phyloP scores from a whole-genome alignment of 2,888 invertebrate genomes.

The Tethea ocularis region DNA sequence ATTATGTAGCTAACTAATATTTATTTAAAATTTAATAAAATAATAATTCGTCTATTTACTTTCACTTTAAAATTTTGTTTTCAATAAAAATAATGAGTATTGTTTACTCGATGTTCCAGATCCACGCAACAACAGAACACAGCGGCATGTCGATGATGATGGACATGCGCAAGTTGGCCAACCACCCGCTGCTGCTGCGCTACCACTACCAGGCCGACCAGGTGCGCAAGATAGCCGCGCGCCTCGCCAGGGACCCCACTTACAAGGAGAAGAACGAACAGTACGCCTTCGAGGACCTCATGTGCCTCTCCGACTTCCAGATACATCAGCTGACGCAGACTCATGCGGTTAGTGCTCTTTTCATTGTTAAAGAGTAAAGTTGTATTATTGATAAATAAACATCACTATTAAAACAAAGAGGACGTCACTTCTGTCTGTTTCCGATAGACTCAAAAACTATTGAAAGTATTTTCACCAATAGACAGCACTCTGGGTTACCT shows the following conservation, averaged over 20 bases:
- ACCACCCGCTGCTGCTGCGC: conserved; percentile 95
- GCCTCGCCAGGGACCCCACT: conserved; percentile 85
- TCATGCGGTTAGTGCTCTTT: conserved; percentile 79
- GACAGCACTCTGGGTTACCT: too few relatives aligned
- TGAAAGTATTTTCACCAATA: too few relatives aligned
- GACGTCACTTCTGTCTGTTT: too few relatives aligned
- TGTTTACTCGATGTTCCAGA: conserved; percentile 47
- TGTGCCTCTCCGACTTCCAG: conserved; percentile 96
- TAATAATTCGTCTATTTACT: too few relatives aligned
- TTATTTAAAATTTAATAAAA: too few relatives aligned
- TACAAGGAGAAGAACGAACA: conserved; percentile 91
- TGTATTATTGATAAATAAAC: too few relatives aligned
- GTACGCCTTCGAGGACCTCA: conserved; percentile 93
- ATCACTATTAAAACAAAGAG: too few relatives aligned
- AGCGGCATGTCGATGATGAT: conserved; percentile 93
- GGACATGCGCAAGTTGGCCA: conserved; percentile 96
- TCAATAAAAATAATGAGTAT: too few relatives aligned
- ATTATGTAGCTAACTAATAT: too few relatives aligned
- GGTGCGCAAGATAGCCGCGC: conserved; percentile 86
- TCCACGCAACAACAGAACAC: conserved; percentile 81
- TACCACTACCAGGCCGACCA: conserved; percentile 87
- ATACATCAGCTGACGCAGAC: conserved; percentile 90
- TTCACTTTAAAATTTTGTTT: too few relatives aligned
- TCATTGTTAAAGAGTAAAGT: too few relatives aligned
- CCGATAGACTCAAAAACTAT: too few relatives aligned